These are phyloP conservation scores for Muschampia staudingeri DNA, from an alignment of 2,888 invertebrate species.

Conservation along the genomic window DNA sequence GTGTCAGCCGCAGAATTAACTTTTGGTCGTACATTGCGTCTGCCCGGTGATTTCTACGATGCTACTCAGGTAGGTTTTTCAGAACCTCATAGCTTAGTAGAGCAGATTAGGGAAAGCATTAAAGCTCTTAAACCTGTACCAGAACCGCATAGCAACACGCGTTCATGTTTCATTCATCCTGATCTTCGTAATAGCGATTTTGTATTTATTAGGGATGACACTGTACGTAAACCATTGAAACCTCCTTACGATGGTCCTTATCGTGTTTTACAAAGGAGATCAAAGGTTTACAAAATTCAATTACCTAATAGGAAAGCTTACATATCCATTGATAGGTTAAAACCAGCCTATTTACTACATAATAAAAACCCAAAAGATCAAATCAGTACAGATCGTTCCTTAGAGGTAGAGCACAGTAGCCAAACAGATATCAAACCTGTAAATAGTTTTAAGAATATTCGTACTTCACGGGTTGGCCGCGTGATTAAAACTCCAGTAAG, in stretches of 20 bases:
- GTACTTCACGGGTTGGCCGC: no score
- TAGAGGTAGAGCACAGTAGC: no score
- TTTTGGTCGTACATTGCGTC: background rate
- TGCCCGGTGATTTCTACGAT: slow-evolving; percentile 32
- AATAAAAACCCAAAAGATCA: background rate
- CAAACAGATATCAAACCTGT: no score
- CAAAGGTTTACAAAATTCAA: slow-evolving; percentile 18
- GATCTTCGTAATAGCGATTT: slow-evolving; percentile 14
- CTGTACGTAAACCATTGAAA: slow-evolving; percentile 29
- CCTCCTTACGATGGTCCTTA: slow-evolving; percentile 41
- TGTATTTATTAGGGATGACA: slow-evolving; percentile 35
- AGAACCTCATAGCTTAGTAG: slow-evolving; percentile 31
- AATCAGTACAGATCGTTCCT: no score
- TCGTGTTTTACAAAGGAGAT: slow-evolving; percentile 11
- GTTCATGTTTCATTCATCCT: slow-evolving; percentile 23
- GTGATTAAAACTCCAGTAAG: no score
- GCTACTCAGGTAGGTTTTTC: background rate
- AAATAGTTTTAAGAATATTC: no score
- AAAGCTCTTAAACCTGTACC: background rate
- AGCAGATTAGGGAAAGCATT: slow-evolving; percentile 1
- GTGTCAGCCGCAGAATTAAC: no score
- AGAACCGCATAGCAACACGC: slow-evolving; percentile 10
- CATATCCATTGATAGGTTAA: slow-evolving; percentile 45
- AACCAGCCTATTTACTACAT: slow-evolving; percentile 37
- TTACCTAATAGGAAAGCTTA: background rate